Evolutionary conservation across 2,797 vertebrate species (phyloP), one percentile per base, ranked within the genome.

Genomic region (Lithobates sylvaticus): DNA sequence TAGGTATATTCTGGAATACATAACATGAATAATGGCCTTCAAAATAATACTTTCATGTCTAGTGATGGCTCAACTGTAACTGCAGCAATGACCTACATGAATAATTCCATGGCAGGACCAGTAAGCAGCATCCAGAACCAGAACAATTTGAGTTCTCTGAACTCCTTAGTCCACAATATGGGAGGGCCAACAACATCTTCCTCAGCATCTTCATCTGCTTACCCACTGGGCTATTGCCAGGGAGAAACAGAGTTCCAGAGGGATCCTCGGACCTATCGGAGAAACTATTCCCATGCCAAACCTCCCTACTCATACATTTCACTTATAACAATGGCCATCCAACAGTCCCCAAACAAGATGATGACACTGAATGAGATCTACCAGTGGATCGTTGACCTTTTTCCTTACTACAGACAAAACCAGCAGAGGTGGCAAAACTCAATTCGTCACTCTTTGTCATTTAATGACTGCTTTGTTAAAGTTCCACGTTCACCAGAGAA

Each of bases 321-420:
- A 3, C 84, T 88, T n/a, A 88, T 88, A 23, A 86, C 84, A 77
- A 88, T 88, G 87, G 87, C 87, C 13, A 88, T 88, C 29, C 84
- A 88, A 23, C 87, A 88, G 32, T 47, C 87, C 10, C 84, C 75
- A n/a, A 82, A 75, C 75, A 88, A 88, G 69, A 85, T 88, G 87
- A 88, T 88, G 84, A 88, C 87, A 4, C 21, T 88, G n/a, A 88
- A 88, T 71, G 87, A 88, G 64, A 88, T 88, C 21, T 88, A 88
- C 36, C 87, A 88, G 50, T 88, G 87, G 87, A 88, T 88, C 61
- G 72, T 78, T 32, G 87, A 88, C 50, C 87, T 88, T 15, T 88
- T 88, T 15, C 87, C 87, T 16, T 88, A 88, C 70, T 88, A 88
- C 80, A 72, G 87, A 18, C 87, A 88, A 44, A 88, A 88, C n/a